Evolutionary conservation across 1,140 invertebrate species (phyloP).

Genomic region (Ruditapes philippinarum): DNA sequence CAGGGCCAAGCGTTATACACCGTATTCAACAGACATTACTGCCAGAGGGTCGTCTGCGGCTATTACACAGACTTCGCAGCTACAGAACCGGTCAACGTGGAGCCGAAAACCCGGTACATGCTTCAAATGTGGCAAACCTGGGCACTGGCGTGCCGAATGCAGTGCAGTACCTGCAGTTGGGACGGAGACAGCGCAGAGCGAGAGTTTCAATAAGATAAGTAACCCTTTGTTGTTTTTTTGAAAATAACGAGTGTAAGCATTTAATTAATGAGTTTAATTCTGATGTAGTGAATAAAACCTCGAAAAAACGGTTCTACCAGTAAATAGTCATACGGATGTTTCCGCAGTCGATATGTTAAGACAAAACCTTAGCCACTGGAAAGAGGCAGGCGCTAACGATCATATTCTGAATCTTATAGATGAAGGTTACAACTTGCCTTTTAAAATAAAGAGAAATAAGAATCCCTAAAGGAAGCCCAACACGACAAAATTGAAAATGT

Average conservation of each 20-base stretch:
- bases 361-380: background rate
- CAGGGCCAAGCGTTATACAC: background rate
- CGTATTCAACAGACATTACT: background rate
- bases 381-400: constrained; percentile 7
- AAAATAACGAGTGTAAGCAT: background rate
- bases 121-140: background rate
- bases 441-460: too few species aligned
- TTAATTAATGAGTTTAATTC: background rate
- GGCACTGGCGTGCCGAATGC: background rate
- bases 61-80: background rate
- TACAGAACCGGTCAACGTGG: too few species aligned
- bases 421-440: constrained; percentile 58
- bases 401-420: constrained; percentile 41
- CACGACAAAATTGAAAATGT: too few species aligned
- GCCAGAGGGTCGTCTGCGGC: background rate
- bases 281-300: background rate
- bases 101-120: background rate
- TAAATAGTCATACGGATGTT: background rate
- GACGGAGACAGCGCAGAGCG: background rate
- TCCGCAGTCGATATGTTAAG: constrained; percentile 15
- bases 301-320: background rate
- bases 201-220: too few species aligned
- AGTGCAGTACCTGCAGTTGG: background rate
- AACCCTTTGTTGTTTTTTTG: background rate
- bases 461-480: too few species aligned